These are phyloP conservation scores for Melanophora roralis DNA, from an alignment of 2,888 invertebrate species.

Conservation along the genomic window DNA sequence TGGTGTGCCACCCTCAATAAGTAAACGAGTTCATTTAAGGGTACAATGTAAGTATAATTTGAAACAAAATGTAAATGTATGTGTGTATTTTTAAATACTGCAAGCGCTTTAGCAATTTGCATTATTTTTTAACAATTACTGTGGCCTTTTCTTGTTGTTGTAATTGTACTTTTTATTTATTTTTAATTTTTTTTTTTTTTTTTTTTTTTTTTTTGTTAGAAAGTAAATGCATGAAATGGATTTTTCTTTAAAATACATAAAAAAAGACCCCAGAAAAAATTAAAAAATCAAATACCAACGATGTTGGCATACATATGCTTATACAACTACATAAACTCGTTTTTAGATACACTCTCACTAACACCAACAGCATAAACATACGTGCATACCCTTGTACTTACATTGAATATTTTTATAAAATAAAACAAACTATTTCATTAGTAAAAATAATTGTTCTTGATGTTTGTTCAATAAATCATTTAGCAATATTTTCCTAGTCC, in stretches of 20 bases:
- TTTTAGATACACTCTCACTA: no score
- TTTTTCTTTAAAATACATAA: constrained; percentile 7
- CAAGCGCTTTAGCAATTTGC: constrained; percentile 1
- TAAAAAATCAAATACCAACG: neutral
- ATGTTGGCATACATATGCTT: neutral
- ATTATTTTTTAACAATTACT: constrained; percentile 25
- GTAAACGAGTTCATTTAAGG: constrained; percentile 88
- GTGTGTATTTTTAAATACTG: neutral
- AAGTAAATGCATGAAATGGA: constrained; percentile 27
- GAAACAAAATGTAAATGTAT: neutral
- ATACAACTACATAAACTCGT: neutral
- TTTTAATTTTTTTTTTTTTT: neutral
- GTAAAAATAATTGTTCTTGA: constrained; percentile 44
- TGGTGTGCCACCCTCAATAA: constrained; percentile 93
- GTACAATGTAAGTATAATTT: constrained; percentile 86
- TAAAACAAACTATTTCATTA: constrained; percentile 41
- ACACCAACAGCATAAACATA: no score
- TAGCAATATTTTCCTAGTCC: constrained; percentile 25
- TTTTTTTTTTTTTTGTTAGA: neutral
- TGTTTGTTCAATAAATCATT: constrained; percentile 49
- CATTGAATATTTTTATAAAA: neutral
- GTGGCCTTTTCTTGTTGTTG: neutral
- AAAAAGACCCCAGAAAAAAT: neutral
- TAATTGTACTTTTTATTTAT: no score
- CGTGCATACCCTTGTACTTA: no score